These are phyloP conservation scores for Riptortus pedestris DNA, from an alignment of 1,140 invertebrate genomes.

Conservation along the genomic window DNA sequence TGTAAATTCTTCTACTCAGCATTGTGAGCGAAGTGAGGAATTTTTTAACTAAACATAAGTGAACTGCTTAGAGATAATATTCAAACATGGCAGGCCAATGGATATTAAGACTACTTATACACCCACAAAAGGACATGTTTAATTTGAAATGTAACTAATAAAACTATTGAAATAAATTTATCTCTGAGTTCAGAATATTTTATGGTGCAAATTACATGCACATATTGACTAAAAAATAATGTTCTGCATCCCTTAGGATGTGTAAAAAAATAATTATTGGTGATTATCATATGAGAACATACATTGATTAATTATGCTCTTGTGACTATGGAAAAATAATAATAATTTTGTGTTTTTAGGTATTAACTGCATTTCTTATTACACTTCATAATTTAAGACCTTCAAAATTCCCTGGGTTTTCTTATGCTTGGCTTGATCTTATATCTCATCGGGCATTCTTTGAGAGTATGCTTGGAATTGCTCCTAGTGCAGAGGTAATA, in stretches of 20 bases:
- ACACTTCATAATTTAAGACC: slow-evolving; percentile 84
- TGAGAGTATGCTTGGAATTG: slow-evolving; percentile 81
- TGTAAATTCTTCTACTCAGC: no score
- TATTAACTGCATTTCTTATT: slow-evolving; percentile 82
- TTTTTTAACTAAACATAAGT: no score
- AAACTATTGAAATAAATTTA: no score
- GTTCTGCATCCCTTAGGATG: background rate
- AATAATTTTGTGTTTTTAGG: slow-evolving; percentile 39
- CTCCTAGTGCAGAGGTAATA: slow-evolving; percentile 49
- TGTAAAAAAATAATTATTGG: background rate
- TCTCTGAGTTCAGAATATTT: no score
- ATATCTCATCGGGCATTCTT: slow-evolving; percentile 94
- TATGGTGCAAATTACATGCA: no score
- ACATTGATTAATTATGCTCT: background rate
- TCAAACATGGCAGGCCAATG: no score
- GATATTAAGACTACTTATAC: no score
- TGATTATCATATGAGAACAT: background rate
- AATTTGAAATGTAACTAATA: no score
- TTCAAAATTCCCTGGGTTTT: slow-evolving; percentile 91
- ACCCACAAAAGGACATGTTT: no score
- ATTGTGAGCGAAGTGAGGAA: no score
- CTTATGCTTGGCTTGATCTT: slow-evolving; percentile 95
- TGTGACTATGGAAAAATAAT: background rate
- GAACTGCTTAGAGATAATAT: no score
- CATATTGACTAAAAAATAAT: background rate